Evolutionary conservation across 2,797 vertebrate species (phyloP).

Genomic region (Linurgus olivaceus): DNA sequence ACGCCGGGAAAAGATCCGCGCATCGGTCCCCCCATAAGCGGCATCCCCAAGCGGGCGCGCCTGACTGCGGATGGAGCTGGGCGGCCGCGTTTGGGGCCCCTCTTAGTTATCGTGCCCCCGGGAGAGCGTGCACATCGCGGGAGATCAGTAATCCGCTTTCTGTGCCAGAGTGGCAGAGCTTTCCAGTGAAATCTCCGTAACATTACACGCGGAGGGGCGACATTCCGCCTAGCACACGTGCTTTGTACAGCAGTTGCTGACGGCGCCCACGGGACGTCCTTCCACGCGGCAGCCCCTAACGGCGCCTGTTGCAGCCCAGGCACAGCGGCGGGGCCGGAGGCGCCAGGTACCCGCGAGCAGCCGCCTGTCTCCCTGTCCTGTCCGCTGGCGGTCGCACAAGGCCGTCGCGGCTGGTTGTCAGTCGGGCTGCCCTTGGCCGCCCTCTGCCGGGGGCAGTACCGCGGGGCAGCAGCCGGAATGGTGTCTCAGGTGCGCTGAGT

Average conservation of each 20-base stretch:
- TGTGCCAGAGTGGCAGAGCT: background rate
- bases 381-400: background rate
- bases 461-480: background rate
- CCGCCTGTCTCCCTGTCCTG: background rate
- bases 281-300: background rate
- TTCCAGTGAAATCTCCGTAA: background rate
- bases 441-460: slow-evolving; percentile 66
- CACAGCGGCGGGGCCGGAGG: background rate
- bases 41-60: too few relatives aligned
- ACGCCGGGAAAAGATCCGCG: background rate
- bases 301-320: background rate
- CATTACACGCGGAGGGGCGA: background rate
- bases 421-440: slow-evolving; percentile 62
- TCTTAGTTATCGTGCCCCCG: background rate
- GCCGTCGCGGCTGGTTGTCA: background rate
- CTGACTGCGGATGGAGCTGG: background rate
- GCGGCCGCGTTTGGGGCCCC: too few relatives aligned
- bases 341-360: background rate
- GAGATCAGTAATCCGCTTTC: background rate
- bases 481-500: background rate
- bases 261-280: background rate
- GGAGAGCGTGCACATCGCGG: too few relatives aligned
- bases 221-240: background rate
- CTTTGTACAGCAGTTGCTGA: background rate
- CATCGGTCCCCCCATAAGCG: background rate